A percentile compares a stretch with the other conserved stretches of the same genome.
Evolutionary conservation across 2,797 vertebrate species (phyloP).

Genomic region (Lutjanus argentimaculatus): DNA sequence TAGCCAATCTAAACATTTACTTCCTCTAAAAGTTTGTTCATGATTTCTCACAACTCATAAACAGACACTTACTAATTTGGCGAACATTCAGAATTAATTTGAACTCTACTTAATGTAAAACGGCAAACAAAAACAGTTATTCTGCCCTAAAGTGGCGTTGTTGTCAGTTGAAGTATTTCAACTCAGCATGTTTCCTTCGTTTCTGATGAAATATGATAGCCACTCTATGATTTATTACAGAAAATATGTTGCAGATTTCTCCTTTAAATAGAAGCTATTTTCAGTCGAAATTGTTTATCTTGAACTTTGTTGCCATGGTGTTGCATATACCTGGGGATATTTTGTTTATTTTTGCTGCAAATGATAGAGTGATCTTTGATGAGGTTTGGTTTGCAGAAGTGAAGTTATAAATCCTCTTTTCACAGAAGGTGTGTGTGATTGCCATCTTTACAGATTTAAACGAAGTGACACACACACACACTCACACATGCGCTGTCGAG

Average conservation of each 20-base stretch:
- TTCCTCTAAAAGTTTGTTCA: too few species aligned
- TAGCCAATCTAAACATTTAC: too few species aligned
- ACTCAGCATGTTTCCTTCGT: too few species aligned
- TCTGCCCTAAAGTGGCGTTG: too few species aligned
- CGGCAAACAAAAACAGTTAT: too few species aligned
- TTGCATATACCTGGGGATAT: neutral
- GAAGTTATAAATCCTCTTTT: constrained; percentile 37
- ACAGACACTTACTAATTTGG: too few species aligned
- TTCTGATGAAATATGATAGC: too few species aligned
- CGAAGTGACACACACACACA: constrained; percentile 20
- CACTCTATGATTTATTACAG: neutral
- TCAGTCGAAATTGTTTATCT: constrained; percentile 48
- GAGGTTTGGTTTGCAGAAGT: constrained; percentile 18
- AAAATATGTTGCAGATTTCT: too few species aligned
- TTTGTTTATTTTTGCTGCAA: constrained; percentile 25
- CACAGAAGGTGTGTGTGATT: neutral
- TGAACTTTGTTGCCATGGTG: constrained; percentile 49
- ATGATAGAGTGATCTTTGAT: neutral
- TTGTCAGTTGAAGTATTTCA: too few species aligned
- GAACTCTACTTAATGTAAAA: too few species aligned
- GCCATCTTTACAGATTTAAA: constrained; percentile 50
- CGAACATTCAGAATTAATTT: too few species aligned
- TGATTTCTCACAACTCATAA: too few species aligned
- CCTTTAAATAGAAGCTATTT: constrained; percentile 57
- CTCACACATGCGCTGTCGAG: constrained; percentile 34